phyloP scores from a whole-genome alignment of 1,140 invertebrate genomes.

The Cheumatopsyche charites region DNA sequence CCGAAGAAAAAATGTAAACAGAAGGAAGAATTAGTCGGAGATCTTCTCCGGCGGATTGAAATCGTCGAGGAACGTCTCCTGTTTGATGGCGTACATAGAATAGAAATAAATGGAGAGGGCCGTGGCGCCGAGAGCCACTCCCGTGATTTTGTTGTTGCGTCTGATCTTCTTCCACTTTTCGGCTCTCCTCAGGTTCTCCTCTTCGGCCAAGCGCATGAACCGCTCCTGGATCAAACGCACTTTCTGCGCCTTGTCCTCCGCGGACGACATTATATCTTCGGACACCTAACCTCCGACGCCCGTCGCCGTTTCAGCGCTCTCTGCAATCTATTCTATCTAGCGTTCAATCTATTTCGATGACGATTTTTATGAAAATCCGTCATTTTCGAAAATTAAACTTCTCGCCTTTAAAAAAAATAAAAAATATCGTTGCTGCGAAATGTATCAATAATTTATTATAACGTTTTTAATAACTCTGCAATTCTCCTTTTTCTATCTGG shows the following conservation, averaged over 20 bases:
- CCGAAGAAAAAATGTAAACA: neutral
- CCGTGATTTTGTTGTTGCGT: constrained; percentile 70
- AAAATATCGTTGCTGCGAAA: too few species aligned
- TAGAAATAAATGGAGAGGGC: constrained; percentile 81
- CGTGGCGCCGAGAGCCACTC: constrained; percentile 62
- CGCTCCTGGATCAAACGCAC: constrained; percentile 64
- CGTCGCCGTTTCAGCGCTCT: neutral
- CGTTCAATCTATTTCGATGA: too few species aligned
- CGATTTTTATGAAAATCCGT: too few species aligned
- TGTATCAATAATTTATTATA: too few species aligned
- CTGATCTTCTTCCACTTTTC: constrained; percentile 65
- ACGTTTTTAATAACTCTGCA: too few species aligned
- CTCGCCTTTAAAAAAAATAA: too few species aligned
- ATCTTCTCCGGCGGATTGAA: constrained; percentile 77
- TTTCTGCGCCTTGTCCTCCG: neutral
- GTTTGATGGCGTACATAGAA: constrained; percentile 81
- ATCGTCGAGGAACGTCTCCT: constrained; percentile 88
- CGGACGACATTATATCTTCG: neutral
- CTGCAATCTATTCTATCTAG: neutral
- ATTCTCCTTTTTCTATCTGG: too few species aligned
- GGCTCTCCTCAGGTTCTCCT: constrained; percentile 74
- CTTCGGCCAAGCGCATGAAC: constrained; percentile 79
- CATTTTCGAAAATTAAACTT: too few species aligned
- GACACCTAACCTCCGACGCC: constrained; percentile 8
- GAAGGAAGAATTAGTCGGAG: constrained; percentile 19